These are phyloP conservation scores for Abramis brama DNA, from an alignment of 2,113 vertebrate species.

Conservation along the genomic window DNA sequence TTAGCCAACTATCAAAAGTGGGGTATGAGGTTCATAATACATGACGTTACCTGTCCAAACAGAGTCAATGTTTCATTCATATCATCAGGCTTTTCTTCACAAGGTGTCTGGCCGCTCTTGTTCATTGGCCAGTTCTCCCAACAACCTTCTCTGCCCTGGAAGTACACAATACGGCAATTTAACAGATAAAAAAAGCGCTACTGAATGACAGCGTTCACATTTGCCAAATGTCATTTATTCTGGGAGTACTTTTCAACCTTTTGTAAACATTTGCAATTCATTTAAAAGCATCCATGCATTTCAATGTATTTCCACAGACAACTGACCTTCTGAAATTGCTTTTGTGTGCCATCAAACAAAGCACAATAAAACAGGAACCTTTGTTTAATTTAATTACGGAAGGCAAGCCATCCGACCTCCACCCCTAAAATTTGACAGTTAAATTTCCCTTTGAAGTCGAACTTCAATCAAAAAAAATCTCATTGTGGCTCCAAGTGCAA, in stretches of 20 bases:
- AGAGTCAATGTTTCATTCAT: constrained; percentile 56
- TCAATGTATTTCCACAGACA: constrained; percentile 40
- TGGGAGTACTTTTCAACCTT: constrained; percentile 11
- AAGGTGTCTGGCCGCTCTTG: constrained; percentile 61
- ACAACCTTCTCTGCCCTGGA: constrained; percentile 65
- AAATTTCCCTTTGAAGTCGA: constrained; percentile 73
- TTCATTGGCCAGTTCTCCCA: constrained; percentile 61
- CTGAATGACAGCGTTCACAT: background rate
- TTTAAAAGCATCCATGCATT: constrained; percentile 45
- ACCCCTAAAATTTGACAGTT: constrained; percentile 59
- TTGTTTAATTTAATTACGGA: constrained; percentile 66
- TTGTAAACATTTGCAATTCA: constrained; percentile 45
- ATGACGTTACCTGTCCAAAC: constrained; percentile 70
- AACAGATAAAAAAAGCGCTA: background rate
- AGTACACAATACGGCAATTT: constrained; percentile 7
- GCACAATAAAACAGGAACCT: constrained; percentile 59
- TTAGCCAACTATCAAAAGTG: background rate
- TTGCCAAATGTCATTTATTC: background rate
- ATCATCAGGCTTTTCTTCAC: constrained; percentile 65
- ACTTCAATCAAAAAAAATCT: constrained; percentile 57
- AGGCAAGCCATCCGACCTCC: constrained; percentile 52
- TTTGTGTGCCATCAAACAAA: constrained; percentile 53
- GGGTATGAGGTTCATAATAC: background rate
- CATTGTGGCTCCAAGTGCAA: constrained; percentile 62
- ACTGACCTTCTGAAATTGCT: constrained; percentile 61